Base-by-base conservation (phyloP, 2,888 invertebrate genomes). In the Melipona bicolor region DNA sequence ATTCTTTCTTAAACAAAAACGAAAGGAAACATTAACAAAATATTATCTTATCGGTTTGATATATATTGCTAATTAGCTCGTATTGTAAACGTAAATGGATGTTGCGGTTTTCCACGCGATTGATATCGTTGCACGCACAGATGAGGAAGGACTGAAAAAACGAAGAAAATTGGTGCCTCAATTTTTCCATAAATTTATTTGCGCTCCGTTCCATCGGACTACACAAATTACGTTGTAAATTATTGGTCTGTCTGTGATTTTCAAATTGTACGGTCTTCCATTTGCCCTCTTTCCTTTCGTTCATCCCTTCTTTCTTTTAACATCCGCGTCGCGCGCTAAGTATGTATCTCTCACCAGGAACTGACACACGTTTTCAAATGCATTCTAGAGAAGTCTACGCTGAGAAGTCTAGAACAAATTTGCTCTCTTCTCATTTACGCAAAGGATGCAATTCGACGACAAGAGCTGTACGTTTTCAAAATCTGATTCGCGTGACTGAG, bases 191-290 rank as follows among this genome's bases (percentile, higher is more conserved):
- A 84, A 88, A 90, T 92, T 92, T 92, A 91, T 91, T 91, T 72
- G 88, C 90, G 77, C 83, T 86, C 88, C 88, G 90, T 91, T 88
- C 90, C 21, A 90, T 90, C 87, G 84, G 79, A 79, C 88, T 91
- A 92, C 92, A 92, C 91, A 90, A 91, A 91, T 91, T 88, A 90
- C 82, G 82, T 92, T 91, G 87, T 91, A 91, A 92, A 92, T 91
- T 90, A 92, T 92, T 91, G 90, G 92, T 93, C 91, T 92, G 89
- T 88, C 89, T 87, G 88, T 90, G 82, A 74, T 84, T 88, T 83
- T 84, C 61, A 36, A 49, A 80, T 79, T 84, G 71, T 75, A 67
- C 54, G 21, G 27, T 56, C 43, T 68, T 49, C 17, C 43, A n/a
- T 76, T 43, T n/a, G 4, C 4, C 11, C 43, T 70, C 21, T 19